phyloP scores from a whole-genome alignment of 1,140 invertebrate species.

The Fopius arisanus region DNA sequence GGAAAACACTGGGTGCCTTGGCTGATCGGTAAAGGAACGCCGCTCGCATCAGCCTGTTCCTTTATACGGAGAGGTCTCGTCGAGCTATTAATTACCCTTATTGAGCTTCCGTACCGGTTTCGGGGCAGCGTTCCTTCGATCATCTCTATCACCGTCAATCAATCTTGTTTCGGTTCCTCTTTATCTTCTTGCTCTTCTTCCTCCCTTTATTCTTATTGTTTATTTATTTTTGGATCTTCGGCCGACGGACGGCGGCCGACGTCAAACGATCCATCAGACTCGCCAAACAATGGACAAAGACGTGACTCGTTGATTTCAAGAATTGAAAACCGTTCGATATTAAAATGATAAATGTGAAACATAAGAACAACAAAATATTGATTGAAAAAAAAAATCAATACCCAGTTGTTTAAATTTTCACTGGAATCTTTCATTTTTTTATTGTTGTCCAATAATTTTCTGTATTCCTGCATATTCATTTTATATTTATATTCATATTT shows the following conservation, averaged over 20 bases:
- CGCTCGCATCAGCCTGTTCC: constrained; percentile 2
- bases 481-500: too few relatives aligned
- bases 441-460: too few relatives aligned
- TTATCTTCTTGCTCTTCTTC: not conserved
- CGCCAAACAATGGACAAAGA: constrained; percentile 49
- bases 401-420: too few relatives aligned
- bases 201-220: not conserved
- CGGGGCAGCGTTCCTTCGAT: constrained; percentile 46
- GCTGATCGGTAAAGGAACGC: constrained; percentile 23
- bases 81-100: constrained; percentile 53
- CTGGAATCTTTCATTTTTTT: too few relatives aligned
- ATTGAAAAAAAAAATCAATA: too few relatives aligned
- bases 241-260: constrained; percentile 3
- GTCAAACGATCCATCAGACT: constrained; percentile 41
- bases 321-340: too few relatives aligned
- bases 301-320: constrained; percentile 41
- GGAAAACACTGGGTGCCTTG: not conserved
- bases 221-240: not conserved
- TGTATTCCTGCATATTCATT: too few relatives aligned
- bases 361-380: too few relatives aligned
- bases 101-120: constrained; percentile 51
- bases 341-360: too few relatives aligned
- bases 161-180: constrained; percentile 46
- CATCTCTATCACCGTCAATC: constrained; percentile 56
- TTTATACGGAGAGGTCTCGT: constrained; percentile 1